These are phyloP conservation scores for Meriones psammophilus DNA, from an alignment of 2,797 vertebrate species.

Conservation along the genomic window DNA sequence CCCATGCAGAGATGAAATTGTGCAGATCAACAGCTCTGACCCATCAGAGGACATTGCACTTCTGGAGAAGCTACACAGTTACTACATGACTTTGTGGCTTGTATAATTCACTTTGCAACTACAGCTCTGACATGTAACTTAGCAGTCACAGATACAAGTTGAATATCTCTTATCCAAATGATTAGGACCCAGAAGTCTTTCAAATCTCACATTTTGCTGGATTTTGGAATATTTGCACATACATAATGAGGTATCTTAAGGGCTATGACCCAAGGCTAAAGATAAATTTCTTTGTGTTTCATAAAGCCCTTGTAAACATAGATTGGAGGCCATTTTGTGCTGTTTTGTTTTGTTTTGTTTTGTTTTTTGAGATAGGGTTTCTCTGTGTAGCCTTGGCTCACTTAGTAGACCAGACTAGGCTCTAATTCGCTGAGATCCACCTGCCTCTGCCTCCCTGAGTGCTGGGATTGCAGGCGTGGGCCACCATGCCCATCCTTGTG, in stretches of 20 bases:
- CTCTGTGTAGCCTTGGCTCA: too few species aligned
- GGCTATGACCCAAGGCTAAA: not conserved
- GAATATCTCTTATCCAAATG: not conserved
- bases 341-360: not conserved
- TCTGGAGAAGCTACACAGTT: not conserved
- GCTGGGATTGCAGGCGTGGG: too few species aligned
- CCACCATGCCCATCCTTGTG: not conserved
- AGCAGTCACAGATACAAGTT: not conserved
- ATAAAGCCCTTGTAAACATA: not conserved
- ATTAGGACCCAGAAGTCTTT: not conserved
- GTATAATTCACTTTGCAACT: not conserved
- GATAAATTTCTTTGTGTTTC: not conserved
- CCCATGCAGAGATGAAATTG: conserved; percentile 35
- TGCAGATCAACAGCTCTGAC: conserved; percentile 30
- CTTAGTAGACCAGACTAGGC: too few species aligned
- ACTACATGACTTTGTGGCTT: conserved; percentile 8
- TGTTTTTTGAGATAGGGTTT: too few species aligned
- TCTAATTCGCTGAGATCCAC: too few species aligned
- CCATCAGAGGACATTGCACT: not conserved
- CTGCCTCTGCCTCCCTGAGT: too few species aligned
- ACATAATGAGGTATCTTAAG: not conserved
- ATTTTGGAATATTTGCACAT: not conserved
- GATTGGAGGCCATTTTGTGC: not conserved
- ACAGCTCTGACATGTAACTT: not conserved
- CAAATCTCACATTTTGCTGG: not conserved